Base-by-base conservation (phyloP, 2,797 vertebrate species). In the Diplodus sargus region DNA sequence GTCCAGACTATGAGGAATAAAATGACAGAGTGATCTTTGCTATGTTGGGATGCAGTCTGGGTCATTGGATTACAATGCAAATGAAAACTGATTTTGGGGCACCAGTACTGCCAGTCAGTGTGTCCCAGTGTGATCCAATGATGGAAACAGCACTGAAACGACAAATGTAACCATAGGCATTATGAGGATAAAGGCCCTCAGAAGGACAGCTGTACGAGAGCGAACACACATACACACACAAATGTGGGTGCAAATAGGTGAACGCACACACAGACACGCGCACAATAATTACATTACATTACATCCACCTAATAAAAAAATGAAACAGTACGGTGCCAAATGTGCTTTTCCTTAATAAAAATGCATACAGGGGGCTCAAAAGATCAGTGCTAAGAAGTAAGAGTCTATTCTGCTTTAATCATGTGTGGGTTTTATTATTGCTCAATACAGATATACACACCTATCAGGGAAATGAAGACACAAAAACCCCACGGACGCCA, bases 381-480 rank as follows among this genome's bases (percentile, higher is more conserved):
- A 94, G 94, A 93, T 94, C 92, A 94, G 89, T 65, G 76, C 87
- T 93, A 90, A 92, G 93, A 93, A 93, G 91, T 92, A 91, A 93
- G 90, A 90, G 90, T 89, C 92, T 88, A 94, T 93, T 93, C 94
- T 93, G 89, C 89, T 93, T 91, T 94, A 94, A 94, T 94, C 92
- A 94, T 91, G 89, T 92, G 92, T 94, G 94, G 92, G 85, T 93
- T 93, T 93, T 92, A 92, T 93, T 93, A 93, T 93, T 94, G 89
- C 91, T 85, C 91, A 91, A 92, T 90, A 87, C 90, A 92, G 90
- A 92, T 87, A 92, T 84, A 91, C 87, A 89, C 91, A 91, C 91
- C 90, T 92, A 92, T 92, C 91, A 92, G 85, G 77, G 79, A 92
- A 90, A 91, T 89, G 90, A 92, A 92, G 92, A 92, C 89, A 90